Conservation (phyloP, 30 jellyfish, hydroid and myxozoan genomes). For the Aurelia sp. region DNA sequence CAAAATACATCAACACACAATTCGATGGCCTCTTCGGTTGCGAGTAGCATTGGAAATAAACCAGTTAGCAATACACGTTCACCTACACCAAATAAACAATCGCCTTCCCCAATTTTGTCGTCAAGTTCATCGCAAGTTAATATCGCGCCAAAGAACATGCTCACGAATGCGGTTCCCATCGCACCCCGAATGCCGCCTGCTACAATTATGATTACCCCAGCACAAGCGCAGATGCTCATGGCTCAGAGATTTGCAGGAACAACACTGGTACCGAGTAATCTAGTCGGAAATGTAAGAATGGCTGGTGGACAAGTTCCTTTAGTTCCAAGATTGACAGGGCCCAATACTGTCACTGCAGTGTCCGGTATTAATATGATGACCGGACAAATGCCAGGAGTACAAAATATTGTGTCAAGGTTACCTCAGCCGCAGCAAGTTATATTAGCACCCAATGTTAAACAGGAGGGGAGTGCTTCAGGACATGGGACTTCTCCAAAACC, state of each 20-base stretch:
- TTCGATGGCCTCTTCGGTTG: slow-evolving; percentile 36
- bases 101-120: slow-evolving; percentile 46
- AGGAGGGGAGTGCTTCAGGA: slow-evolving; percentile 52
- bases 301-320: slow-evolving; percentile 87
- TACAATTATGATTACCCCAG: slow-evolving; percentile 90
- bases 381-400: slow-evolving; percentile 88
- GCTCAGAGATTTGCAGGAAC: slow-evolving; percentile 90
- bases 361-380: slow-evolving; percentile 61
- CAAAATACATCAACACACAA: slow-evolving; percentile 11
- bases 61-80: slow-evolving; percentile 35
- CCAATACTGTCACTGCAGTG: slow-evolving; percentile 60
- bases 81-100: slow-evolving; percentile 55
- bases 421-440: slow-evolving; percentile 51
- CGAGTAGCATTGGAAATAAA: slow-evolving; percentile 11
- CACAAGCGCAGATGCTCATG: slow-evolving; percentile 89
- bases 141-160: slow-evolving; percentile 92
- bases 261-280: slow-evolving; percentile 72
- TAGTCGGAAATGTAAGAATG: slow-evolving; percentile 81
- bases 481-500: slow-evolving; percentile 50
- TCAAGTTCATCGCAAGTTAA: slow-evolving; percentile 73
- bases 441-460: slow-evolving; percentile 45
- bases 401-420: slow-evolving; percentile 72
- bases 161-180: slow-evolving; percentile 86
- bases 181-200: slow-evolving; percentile 94
- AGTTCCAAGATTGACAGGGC: slow-evolving; percentile 86